Evolutionary conservation across 2,113 vertebrate genomes (phyloP), one percentile per base, ranked within the genome.

Genomic region (Quiscalus mexicanus): DNA sequence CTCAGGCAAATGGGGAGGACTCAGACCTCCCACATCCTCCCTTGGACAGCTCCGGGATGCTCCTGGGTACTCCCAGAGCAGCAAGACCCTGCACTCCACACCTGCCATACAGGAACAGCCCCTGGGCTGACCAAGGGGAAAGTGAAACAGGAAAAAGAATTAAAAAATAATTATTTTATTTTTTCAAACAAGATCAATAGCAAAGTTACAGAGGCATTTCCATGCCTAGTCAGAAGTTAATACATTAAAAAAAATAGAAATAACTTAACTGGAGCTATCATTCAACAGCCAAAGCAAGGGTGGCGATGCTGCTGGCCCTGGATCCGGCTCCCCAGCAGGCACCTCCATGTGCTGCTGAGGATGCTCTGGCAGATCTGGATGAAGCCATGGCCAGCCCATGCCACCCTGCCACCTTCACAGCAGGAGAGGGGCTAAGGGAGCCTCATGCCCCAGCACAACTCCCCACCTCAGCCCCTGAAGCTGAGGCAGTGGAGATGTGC

Each of bases 261-360:
- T 93, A 97, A 96, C 31, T 96, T 96, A 93, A 79, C 21, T n/a
- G 52, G 78, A 93, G 44, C 42, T 23, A 79, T 4, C 1, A 49
- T 52, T 58, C 69, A 70, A 55, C 22, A 84, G 76, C 28, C 74
- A 73, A 58, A 30, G 10, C 73, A 37, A 24, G 49, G 24, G 58
- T 1, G 67, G 67, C 0, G 5, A 53, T 49, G 63, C 62, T 69
- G 76, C 69, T 17, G 49, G 35, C 41, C 21, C 17, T 10, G 33
- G 31, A 13, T 68, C 53, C 10, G 3, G n/a, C 49, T 69, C 35
- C 35, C 10, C 2, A 52, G 37, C 42, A 4, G 19, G 12, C 8
- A 70, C 62, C 78, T 83, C 75, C 41, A 45, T 42, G 90, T 93
- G 25, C 30, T 68, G 6, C 90, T 45, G 65, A 88, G 84, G 79